A percentile compares a stretch with the other conserved stretches of the same genome.
phyloP scores from a whole-genome alignment of 1,140 invertebrate species.

The Lasioglossum albipes region DNA sequence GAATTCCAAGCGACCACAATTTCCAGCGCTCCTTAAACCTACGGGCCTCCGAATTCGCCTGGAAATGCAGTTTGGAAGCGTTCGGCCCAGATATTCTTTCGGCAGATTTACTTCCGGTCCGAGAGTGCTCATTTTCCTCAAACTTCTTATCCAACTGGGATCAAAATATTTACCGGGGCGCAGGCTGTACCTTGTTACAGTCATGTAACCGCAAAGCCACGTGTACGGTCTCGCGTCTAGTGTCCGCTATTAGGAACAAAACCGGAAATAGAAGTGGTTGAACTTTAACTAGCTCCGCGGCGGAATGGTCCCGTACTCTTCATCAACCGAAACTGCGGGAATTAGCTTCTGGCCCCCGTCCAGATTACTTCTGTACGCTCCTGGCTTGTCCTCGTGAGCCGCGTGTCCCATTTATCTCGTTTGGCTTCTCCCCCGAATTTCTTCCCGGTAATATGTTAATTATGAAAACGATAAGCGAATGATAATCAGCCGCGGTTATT shows the following conservation, averaged over 20 bases:
- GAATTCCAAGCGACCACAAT: no score
- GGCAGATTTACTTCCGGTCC: not conserved
- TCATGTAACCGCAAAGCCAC: not conserved
- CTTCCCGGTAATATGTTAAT: slow-evolving; percentile 53
- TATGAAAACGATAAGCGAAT: slow-evolving; percentile 45
- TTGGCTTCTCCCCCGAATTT: slow-evolving; percentile 34
- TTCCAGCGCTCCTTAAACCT: no score
- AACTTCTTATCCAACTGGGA: slow-evolving; percentile 11
- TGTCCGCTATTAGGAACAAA: slow-evolving; percentile 62
- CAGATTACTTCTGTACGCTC: slow-evolving; percentile 68
- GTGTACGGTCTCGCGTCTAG: slow-evolving; percentile 24
- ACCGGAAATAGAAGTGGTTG: slow-evolving; percentile 70
- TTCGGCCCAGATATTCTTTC: not conserved
- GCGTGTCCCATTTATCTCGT: slow-evolving; percentile 51
- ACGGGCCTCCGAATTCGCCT: no score
- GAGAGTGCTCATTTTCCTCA: not conserved
- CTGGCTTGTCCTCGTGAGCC: slow-evolving; percentile 12
- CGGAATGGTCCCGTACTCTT: slow-evolving; percentile 69
- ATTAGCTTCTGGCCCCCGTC: slow-evolving; percentile 72
- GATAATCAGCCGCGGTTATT: slow-evolving; percentile 39
- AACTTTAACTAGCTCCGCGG: slow-evolving; percentile 71
- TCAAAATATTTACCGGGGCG: not conserved
- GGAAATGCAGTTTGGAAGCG: not conserved
- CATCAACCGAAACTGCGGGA: slow-evolving; percentile 72
- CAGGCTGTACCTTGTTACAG: not conserved